Conservation (phyloP, 2,888 invertebrate species). For the Chromoteleia sp. region DNA sequence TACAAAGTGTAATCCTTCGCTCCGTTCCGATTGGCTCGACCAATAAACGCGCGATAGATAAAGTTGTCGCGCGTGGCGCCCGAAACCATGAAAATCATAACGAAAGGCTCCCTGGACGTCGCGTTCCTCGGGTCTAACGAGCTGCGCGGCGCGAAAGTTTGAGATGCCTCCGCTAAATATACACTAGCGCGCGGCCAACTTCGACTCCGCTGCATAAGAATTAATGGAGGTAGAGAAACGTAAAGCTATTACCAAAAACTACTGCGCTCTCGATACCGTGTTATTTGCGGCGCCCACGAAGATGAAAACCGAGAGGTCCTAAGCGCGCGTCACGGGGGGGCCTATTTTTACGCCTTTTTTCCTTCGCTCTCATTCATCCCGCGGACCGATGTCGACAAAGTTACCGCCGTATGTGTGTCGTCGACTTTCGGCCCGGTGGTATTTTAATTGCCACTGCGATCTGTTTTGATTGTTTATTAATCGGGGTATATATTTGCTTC, state of each 20-base stretch:
- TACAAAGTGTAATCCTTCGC: too few relatives aligned
- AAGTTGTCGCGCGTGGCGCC: slow-evolving; percentile 64
- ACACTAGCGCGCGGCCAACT: slow-evolving; percentile 59
- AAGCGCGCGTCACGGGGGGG: slow-evolving; percentile 9
- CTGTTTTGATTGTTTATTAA: slow-evolving; percentile 43
- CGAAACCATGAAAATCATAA: slow-evolving; percentile 72
- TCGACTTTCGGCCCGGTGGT: slow-evolving; percentile 4
- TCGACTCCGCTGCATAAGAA: slow-evolving; percentile 67
- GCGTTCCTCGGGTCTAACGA: slow-evolving; percentile 77
- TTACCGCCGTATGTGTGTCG: slow-evolving; percentile 36
- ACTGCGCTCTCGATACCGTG: slow-evolving; percentile 39
- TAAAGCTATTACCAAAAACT: slow-evolving; percentile 61
- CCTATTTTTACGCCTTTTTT: slow-evolving; percentile 45
- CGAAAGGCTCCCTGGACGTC: slow-evolving; percentile 71
- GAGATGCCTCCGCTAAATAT: slow-evolving; percentile 76
- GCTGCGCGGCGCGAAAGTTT: slow-evolving; percentile 74
- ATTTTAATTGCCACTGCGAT: slow-evolving; percentile 41
- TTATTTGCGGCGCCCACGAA: slow-evolving; percentile 52
- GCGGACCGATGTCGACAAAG: slow-evolving; percentile 31
- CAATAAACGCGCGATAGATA: slow-evolving; percentile 66
- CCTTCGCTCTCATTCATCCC: slow-evolving; percentile 23
- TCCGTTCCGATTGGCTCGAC: neutral
- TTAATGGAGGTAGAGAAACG: slow-evolving; percentile 71
- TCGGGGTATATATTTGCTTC: neutral
- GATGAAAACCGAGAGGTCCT: slow-evolving; percentile 24